These are phyloP conservation scores for Baronia brevicornis DNA, from an alignment of 2,888 invertebrate genomes.

Conservation along the genomic window DNA sequence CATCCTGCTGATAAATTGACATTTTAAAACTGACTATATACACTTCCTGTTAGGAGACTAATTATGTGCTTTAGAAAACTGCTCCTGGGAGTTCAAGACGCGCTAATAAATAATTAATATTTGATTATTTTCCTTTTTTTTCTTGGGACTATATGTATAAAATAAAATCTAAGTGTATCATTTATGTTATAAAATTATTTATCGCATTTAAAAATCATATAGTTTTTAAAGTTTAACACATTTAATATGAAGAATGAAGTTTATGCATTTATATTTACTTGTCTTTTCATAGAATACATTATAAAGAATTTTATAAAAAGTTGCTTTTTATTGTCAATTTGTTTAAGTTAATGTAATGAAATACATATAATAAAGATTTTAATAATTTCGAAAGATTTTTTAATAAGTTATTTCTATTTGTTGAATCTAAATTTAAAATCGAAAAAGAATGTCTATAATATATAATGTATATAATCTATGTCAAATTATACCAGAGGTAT, in stretches of 20 bases:
- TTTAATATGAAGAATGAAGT: slow-evolving; percentile 16
- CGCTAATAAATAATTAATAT: slow-evolving; percentile 20
- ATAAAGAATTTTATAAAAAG: slow-evolving; percentile 30
- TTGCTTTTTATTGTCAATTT: slow-evolving; percentile 35
- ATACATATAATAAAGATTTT: slow-evolving; percentile 23
- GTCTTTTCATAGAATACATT: slow-evolving; percentile 26
- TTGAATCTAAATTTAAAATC: too few species aligned
- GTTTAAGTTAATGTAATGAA: slow-evolving; percentile 27
- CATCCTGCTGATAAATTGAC: slow-evolving; percentile 3
- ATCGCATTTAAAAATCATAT: slow-evolving; percentile 5
- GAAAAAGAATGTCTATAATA: too few species aligned
- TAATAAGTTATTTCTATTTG: too few species aligned
- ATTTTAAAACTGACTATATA: neutral
- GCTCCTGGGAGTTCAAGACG: slow-evolving; percentile 23
- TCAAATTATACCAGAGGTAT: too few species aligned
- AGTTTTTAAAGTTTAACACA: slow-evolving; percentile 9
- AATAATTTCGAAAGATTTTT: too few species aligned
- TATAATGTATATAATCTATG: too few species aligned
- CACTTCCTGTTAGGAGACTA: too few species aligned
- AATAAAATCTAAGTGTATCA: too few species aligned
- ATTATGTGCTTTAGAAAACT: slow-evolving; percentile 11
- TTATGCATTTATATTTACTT: slow-evolving; percentile 22
- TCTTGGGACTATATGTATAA: too few species aligned
- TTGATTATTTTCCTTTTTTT: slow-evolving; percentile 9
- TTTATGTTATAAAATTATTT: slow-evolving; percentile 8